Percentiles rank a stretch among this genome's conserved stretches.
These are phyloP conservation scores for Channa argus DNA, from an alignment of 2,113 vertebrate genomes.

Conservation along the genomic window DNA sequence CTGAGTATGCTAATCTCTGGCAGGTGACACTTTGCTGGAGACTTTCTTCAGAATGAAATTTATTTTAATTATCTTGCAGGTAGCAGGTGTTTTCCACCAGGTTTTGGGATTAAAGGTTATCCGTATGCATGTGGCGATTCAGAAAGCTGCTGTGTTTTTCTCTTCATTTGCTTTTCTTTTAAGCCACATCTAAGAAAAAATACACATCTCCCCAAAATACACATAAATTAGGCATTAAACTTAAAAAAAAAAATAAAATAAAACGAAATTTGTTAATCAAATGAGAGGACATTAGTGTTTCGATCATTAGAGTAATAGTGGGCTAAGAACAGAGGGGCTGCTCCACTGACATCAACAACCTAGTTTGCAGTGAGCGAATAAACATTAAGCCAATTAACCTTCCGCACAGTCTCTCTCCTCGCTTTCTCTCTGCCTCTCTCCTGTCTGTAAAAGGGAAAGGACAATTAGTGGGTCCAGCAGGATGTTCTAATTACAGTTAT, in stretches of 20 bases:
- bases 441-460: constrained; percentile 53
- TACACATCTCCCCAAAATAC: not conserved
- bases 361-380: constrained; percentile 43
- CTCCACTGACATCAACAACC: constrained; percentile 41
- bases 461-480: constrained; percentile 75
- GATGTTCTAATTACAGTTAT: constrained; percentile 80
- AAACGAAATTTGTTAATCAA: not conserved
- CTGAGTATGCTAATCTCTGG: not conserved
- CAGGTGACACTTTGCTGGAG: constrained; percentile 31
- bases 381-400: constrained; percentile 65
- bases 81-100: constrained; percentile 59
- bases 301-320: constrained; percentile 25
- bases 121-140: constrained; percentile 3
- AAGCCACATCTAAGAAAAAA: not conserved
- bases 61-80: constrained; percentile 46
- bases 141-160: not conserved
- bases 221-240: not conserved
- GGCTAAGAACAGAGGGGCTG: constrained; percentile 4
- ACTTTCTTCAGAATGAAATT: constrained; percentile 26
- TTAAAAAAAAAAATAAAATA: not conserved
- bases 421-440: constrained; percentile 22
- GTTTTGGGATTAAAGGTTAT: constrained; percentile 37
- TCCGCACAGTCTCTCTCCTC: constrained; percentile 16
- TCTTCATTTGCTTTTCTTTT: not conserved
- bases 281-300: not conserved